Conservation (phyloP, 1,140 invertebrate genomes). For the Calycopis cecrops region DNA sequence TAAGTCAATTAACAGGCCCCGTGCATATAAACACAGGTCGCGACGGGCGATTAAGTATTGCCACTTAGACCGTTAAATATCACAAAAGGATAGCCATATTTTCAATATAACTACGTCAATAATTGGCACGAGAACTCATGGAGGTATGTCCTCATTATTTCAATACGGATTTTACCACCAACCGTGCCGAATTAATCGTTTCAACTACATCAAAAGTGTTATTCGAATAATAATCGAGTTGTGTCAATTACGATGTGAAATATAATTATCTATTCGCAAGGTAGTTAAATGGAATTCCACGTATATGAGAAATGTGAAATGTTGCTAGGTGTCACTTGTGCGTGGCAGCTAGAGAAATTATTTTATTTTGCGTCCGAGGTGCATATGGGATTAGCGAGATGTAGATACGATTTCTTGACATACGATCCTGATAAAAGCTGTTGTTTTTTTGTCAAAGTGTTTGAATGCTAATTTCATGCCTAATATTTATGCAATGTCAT, state of each 20-base stretch:
- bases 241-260: slow-evolving; percentile 66
- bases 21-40: slow-evolving; percentile 37
- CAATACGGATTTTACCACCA: slow-evolving; percentile 63
- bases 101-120: slow-evolving; percentile 72
- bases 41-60: slow-evolving; percentile 53
- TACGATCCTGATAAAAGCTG: too few relatives aligned
- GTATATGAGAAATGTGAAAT: slow-evolving; percentile 24
- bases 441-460: too few relatives aligned
- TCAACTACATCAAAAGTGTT: slow-evolving; percentile 68
- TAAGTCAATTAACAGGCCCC: slow-evolving; percentile 60
- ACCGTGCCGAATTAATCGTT: slow-evolving; percentile 68
- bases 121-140: slow-evolving; percentile 62
- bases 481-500: too few relatives aligned
- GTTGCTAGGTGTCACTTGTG: neutral
- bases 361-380: too few relatives aligned
- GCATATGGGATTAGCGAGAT: too few relatives aligned
- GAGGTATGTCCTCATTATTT: slow-evolving; percentile 60
- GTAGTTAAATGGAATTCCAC: slow-evolving; percentile 38
- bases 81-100: slow-evolving; percentile 63
- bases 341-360: too few relatives aligned
- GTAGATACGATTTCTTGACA: too few relatives aligned
- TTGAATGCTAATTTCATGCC: too few relatives aligned
- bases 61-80: slow-evolving; percentile 57
- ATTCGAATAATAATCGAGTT: slow-evolving; percentile 42
- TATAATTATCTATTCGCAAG: slow-evolving; percentile 51